Base-by-base conservation (phyloP, 2,797 vertebrate species). In the Sebastes reedi region DNA sequence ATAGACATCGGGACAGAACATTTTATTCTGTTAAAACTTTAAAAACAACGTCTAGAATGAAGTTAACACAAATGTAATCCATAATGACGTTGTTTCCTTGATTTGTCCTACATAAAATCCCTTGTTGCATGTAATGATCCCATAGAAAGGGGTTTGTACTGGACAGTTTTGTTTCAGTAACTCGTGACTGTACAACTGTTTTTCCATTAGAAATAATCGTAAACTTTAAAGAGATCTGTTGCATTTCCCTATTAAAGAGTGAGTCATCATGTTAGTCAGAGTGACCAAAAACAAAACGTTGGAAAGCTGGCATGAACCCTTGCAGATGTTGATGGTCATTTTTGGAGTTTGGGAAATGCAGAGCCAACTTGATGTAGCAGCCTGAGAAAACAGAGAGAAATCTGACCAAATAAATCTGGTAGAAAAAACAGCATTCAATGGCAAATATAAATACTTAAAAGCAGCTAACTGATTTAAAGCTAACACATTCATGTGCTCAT, bases 191-290 rank as follows among this genome's bases (percentile, higher is more conserved):
- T 39, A 75, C 61, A 79, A 14, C 36, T 60, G 62, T 32, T 74
- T 76, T 32, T 67, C 74, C 60, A 75, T 84, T 75, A 78, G 77
- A 86, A 83, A 80, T 56, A 56, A 75, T 30, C 32, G 73, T 73
- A 68, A 80, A 85, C 67, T 75, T 84, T 62, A 77, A 75, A 85
- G 34, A 77, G 81, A 83, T 36, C 50, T 76, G 75, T 59, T 88
- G 55, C 50, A 52, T 79, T 81, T 59, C 16, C 76, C 64, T 18
- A 25, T 84, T 83, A 66, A 88, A 69, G 62, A 54, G 16, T 87
- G 81, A 92, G 54, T 89, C 85, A 86, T 66, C 18, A 8, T 75
- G 78, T 90, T 86, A 75, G 75, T 89, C 77, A 81, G 58, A 72
- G 67, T 73, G 75, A 88, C 84, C 70, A 69, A 69, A 81, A 80